phyloP scores from a whole-genome alignment of 2,113 vertebrate genomes.

The Cettia cetti region DNA sequence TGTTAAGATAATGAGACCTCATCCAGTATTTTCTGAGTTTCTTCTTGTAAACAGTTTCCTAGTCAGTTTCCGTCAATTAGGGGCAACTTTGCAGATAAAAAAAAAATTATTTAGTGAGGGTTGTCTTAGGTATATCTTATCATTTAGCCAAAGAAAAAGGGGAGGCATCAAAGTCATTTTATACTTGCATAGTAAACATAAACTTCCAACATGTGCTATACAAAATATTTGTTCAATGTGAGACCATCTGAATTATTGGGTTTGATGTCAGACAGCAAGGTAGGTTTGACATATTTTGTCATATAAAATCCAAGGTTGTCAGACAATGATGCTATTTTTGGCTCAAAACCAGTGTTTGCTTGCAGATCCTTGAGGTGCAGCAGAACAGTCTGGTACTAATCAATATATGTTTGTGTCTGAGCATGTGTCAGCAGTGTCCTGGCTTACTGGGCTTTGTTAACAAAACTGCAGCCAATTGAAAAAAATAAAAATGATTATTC shows the following conservation, averaged over 20 bases:
- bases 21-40: not conserved
- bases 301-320: not conserved
- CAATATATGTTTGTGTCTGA: not conserved
- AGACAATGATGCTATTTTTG: not conserved
- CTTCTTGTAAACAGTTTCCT: not conserved
- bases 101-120: not conserved
- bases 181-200: not conserved
- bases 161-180: not conserved
- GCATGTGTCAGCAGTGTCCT: not conserved
- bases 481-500: not conserved
- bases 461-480: not conserved
- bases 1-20: not conserved
- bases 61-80: not conserved
- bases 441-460: not conserved
- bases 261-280: not conserved
- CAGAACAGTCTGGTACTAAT: not conserved
- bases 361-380: not conserved
- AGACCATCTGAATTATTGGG: not conserved
- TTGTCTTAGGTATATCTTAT: not conserved
- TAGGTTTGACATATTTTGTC: not conserved
- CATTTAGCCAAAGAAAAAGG: not conserved
- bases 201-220: not conserved
- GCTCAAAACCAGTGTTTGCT: not conserved
- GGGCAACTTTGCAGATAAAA: not conserved
- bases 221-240: not conserved